phyloP scores from a whole-genome alignment of 1,140 invertebrate genomes.

The Psix sp. region DNA sequence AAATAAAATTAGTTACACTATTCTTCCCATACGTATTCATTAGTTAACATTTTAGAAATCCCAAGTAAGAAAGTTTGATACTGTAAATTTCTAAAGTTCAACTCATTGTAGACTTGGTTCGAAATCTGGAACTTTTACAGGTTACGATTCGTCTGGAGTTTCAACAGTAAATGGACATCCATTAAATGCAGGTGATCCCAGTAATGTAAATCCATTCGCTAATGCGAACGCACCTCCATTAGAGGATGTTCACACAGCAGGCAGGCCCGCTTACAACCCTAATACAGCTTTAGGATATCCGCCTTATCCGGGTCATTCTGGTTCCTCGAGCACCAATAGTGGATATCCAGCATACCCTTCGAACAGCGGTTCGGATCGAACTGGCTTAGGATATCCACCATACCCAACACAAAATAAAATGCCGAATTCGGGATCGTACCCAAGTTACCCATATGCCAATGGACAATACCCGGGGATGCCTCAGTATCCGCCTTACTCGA shows the following conservation, averaged over 20 bases:
- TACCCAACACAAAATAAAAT: conserved; percentile 69
- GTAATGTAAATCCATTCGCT: conserved; percentile 68
- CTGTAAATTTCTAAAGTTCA: no score
- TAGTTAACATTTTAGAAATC: no score
- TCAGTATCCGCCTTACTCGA: conserved; percentile 38
- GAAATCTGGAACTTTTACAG: conserved; percentile 66
- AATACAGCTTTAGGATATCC: conserved; percentile 64
- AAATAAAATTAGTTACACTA: no score
- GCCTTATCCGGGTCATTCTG: conserved; percentile 61
- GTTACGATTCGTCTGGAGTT: conserved; percentile 70
- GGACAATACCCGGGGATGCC: conserved; percentile 44
- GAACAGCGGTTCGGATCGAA: conserved; percentile 26
- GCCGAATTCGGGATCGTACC: conserved; percentile 66
- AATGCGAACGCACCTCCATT: conserved; percentile 72
- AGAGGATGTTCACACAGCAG: conserved; percentile 50
- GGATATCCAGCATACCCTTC: conserved; percentile 61
- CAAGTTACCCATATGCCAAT: conserved; percentile 44
- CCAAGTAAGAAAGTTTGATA: no score
- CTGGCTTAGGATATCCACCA: conserved; percentile 65
- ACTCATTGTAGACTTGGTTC: conserved; percentile 2
- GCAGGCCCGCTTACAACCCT: conserved; percentile 47
- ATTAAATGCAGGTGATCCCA: conserved; percentile 24
- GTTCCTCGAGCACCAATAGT: conserved; percentile 44
- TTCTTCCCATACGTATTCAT: no score
- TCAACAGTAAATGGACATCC: conserved; percentile 69